Evolutionary conservation across 2,113 vertebrate genomes (phyloP).

Genomic region (Sander lucioperca): DNA sequence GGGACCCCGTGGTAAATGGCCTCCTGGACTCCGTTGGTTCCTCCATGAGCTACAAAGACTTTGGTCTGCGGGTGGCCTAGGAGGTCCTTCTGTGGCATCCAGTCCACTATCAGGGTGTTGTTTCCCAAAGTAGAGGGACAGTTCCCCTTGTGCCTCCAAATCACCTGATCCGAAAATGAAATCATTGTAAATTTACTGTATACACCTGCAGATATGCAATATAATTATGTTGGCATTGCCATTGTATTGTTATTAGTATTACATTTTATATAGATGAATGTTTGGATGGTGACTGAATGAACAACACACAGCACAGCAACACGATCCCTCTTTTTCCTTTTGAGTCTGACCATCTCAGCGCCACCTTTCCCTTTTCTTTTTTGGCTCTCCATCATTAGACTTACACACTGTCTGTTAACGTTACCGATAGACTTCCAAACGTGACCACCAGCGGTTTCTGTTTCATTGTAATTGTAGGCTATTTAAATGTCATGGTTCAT

Average conservation of each 20-base stretch:
- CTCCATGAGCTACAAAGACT: slow-evolving; percentile 80
- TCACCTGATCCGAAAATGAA: slow-evolving; percentile 65
- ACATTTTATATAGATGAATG: too few species aligned
- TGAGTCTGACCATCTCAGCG: too few species aligned
- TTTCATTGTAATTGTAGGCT: too few species aligned
- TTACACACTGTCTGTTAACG: too few species aligned
- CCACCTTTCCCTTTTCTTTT: too few species aligned
- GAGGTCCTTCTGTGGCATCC: slow-evolving; percentile 83
- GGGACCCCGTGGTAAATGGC: slow-evolving; percentile 80
- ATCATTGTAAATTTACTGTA: not conserved
- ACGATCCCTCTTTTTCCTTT: too few species aligned
- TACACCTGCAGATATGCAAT: not conserved
- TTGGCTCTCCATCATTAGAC: too few species aligned
- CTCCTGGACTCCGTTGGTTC: slow-evolving; percentile 83
- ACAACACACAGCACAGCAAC: too few species aligned
- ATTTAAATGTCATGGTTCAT: too few species aligned
- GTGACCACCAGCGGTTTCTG: too few species aligned
- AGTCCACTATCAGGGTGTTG: slow-evolving; percentile 79
- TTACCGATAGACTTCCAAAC: too few species aligned
- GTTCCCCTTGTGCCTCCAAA: slow-evolving; percentile 78
- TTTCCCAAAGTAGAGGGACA: slow-evolving; percentile 77
- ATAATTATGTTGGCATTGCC: not conserved
- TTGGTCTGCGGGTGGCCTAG: slow-evolving; percentile 80
- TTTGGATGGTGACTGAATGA: too few species aligned
- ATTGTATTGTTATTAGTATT: not conserved